Percentiles rank a stretch among this genome's conserved stretches.
phyloP scores from a whole-genome alignment of 2,797 vertebrate species.

The Pangasius krempfi region DNA sequence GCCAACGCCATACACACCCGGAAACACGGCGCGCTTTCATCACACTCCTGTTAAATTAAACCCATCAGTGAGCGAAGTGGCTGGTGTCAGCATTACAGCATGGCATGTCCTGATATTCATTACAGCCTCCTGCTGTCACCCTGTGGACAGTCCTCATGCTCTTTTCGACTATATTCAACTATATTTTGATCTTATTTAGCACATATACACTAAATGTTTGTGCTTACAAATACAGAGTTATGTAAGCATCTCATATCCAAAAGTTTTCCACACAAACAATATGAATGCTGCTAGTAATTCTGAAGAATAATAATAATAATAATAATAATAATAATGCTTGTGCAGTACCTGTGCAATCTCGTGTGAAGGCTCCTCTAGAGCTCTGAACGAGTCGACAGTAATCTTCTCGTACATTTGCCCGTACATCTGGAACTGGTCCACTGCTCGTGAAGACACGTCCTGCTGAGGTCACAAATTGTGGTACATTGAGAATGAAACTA shows the following conservation, averaged over 20 bases:
- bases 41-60: conserved; percentile 26
- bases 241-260: background rate
- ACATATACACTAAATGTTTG: background rate
- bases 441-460: conserved; percentile 3
- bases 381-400: conserved; percentile 12
- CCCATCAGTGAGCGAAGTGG: background rate
- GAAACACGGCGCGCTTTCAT: background rate
- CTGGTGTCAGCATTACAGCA: background rate
- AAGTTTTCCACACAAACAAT: background rate
- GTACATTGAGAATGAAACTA: background rate
- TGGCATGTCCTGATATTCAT: background rate
- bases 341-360: conserved; percentile 26
- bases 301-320: background rate
- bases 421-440: conserved; percentile 41
- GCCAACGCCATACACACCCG: conserved; percentile 38
- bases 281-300: background rate
- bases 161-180: background rate
- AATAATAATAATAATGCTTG: background rate
- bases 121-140: background rate
- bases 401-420: conserved; percentile 29
- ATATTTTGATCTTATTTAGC: background rate
- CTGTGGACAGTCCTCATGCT: background rate
- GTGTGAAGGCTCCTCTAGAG: conserved; percentile 25
- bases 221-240: background rate
- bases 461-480: background rate